Evolutionary conservation across 2,113 vertebrate genomes (phyloP), one percentile per base, ranked within the genome.

Genomic region (Pantherophis guttatus): DNA sequence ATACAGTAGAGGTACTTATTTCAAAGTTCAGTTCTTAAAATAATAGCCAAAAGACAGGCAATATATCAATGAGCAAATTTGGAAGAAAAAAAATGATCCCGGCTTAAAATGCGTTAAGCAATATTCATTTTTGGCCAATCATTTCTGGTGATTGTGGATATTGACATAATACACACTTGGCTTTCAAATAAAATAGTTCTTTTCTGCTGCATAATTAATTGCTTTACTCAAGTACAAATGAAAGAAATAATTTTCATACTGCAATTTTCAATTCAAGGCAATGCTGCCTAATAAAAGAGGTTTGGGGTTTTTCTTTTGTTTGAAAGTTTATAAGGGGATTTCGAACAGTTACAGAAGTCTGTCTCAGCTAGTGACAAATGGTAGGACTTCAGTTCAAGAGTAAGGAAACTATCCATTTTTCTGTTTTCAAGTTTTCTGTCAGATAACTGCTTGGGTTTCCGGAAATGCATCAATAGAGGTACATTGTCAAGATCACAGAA

Each of bases 1-100:
- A 93, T 48, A 75, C n/a, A 75, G 13, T 15, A 95, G 86, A 93
- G 94, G 91, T 90, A 95, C 95, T 96, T 94, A 92, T 97, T 96
- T 96, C 95, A 96, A 90, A 94, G 44, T 92, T 92, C 93, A 70
- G 91, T 96, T 95, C 70, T 93, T 92, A 85, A 94, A 89, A 24
- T 91, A 57, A 90, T 88, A 91, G 92, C 85, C 17, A 92, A 89
- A 91, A 44, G 44, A 44, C 44, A 44, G 44, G 44, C 44, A 44
- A 53, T 87, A 87, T 81, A 53, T 88, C 93, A 95, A 90, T 92
- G 85, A 93, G 50, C 90, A 90, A 94, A 93, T 54, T 87, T 3
- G 6, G 2, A 24, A 48, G 26, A n/a, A 75, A 87, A 44, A 57
- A 87, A 39, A 39, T 39, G 39, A 39, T 39, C 39, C 39, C 39